These are phyloP conservation scores for Hipparchia semele DNA, from an alignment of 2,888 invertebrate genomes.

Conservation along the genomic window DNA sequence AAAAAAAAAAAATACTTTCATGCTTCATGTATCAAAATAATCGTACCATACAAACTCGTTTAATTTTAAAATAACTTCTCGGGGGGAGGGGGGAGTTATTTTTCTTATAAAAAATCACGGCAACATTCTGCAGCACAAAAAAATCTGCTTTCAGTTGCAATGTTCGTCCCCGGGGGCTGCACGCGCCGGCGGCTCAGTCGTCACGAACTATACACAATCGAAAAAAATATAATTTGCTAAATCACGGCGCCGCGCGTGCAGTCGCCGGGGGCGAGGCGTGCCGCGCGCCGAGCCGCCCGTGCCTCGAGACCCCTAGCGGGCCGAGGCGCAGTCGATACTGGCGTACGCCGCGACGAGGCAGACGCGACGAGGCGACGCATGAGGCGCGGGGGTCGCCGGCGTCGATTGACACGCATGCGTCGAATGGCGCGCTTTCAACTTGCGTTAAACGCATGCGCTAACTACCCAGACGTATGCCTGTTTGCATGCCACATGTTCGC, in stretches of 20 bases:
- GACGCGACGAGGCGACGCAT: neutral
- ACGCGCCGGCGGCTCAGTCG: conserved; percentile 67
- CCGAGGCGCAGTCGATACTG: conserved; percentile 6
- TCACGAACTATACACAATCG: conserved; percentile 61
- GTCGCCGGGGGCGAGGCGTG: conserved; percentile 55
- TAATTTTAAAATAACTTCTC: conserved; percentile 58
- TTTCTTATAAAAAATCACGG: conserved; percentile 70
- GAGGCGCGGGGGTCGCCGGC: neutral
- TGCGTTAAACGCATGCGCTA: too few relatives aligned
- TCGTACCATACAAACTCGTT: conserved; percentile 66
- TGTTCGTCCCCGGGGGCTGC: conserved; percentile 55
- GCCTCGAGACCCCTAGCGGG: too few relatives aligned
- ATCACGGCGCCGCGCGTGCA: conserved; percentile 57
- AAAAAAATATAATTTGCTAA: conserved; percentile 70
- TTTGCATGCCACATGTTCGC: too few relatives aligned
- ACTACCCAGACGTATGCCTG: too few relatives aligned
- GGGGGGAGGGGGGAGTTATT: conserved; percentile 45
- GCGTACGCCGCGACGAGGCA: conserved; percentile 11
- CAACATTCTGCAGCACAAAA: conserved; percentile 70
- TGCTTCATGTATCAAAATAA: conserved; percentile 75
- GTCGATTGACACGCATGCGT: too few relatives aligned
- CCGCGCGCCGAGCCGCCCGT: conserved; percentile 37
- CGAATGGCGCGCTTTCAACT: too few relatives aligned
- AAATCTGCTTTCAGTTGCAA: conserved; percentile 71
- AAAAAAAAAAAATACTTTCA: conserved; percentile 69